Evolutionary conservation across 2,113 vertebrate genomes (phyloP), one percentile per base, ranked within the genome.

Genomic region (Scopus umbretta): DNA sequence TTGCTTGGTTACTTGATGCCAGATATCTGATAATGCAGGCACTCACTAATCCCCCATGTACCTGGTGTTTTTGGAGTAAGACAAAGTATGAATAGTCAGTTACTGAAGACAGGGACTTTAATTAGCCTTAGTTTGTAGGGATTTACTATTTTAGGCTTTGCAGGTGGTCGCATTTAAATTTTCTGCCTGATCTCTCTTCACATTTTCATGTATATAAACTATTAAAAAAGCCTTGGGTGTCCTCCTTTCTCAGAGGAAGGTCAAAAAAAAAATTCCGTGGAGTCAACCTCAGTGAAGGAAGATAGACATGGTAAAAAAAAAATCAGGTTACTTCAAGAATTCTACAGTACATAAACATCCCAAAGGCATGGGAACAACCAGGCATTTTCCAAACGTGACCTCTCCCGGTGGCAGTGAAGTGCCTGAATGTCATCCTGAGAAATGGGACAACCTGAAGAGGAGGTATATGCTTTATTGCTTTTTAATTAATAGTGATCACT

Each of bases 1-100:
- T 76, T 73, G 36, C 78, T 80, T 26, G 14, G 84, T 80, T 88
- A 95, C 59, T 80, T 84, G 80, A 91, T 93, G 93, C 92, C 90
- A 89, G 76, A 67, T 63, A 80, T 38, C 92, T 81, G 73, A 61
- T 82, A 87, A 83, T 61, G 76, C 68, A 95, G 87, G 47, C 80
- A 49, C 32, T 86, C 86, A 11, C 76, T 95, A 96, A 95, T 87
- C 45, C 71, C 42, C 56, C 78, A 86, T 0, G 8, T 79, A 74
- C 34, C 13, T 32, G 76, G n/a, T 2, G 6, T 13, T 74, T 91
- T 70, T 80, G 68, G 79, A 93, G 81, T 43, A 87, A 80, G 52
- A 78, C 42, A 32, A 47, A 50, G 56, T 62, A 66, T 32, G 49
- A 73, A 52, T 14, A 38, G 56, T 62, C 5, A 9, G 12, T 49